These are phyloP conservation scores for Hylaeus anthracinus DNA, from an alignment of 1,140 invertebrate genomes.

Conservation along the genomic window DNA sequence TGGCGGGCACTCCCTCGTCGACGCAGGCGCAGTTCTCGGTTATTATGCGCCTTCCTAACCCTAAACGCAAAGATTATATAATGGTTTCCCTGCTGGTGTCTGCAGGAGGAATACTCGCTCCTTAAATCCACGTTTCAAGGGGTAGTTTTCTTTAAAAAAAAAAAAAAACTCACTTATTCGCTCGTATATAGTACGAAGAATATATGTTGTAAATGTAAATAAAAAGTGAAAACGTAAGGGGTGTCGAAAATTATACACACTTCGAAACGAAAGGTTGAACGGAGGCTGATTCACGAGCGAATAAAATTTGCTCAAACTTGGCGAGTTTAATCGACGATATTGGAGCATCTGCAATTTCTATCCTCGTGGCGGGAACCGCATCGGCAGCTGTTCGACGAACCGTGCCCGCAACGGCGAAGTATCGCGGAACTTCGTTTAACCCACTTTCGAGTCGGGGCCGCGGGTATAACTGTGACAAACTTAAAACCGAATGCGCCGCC, in stretches of 20 bases:
- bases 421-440: conserved; percentile 74
- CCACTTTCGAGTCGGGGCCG: conserved; percentile 67
- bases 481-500: conserved; percentile 64
- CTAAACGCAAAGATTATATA: conserved; percentile 55
- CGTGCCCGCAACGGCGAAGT: conserved; percentile 17
- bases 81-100: conserved; percentile 6
- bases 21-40: conserved; percentile 45
- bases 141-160: too few species aligned
- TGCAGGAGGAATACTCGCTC: background rate
- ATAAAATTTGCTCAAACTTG: too few species aligned
- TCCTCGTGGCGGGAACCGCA: background rate
- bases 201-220: too few species aligned
- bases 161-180: too few species aligned
- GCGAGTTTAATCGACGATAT: conserved; percentile 36
- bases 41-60: conserved; percentile 38
- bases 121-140: too few species aligned
- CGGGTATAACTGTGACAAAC: conserved; percentile 69
- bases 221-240: too few species aligned
- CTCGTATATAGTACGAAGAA: too few species aligned
- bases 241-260: too few species aligned
- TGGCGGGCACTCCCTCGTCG: conserved; percentile 62
- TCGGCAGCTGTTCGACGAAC: conserved; percentile 27
- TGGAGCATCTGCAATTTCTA: conserved; percentile 14
- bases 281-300: too few species aligned
- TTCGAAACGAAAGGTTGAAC: too few species aligned